phyloP scores from a whole-genome alignment of 2,797 vertebrate species.

The Loriculus beryllinus region DNA sequence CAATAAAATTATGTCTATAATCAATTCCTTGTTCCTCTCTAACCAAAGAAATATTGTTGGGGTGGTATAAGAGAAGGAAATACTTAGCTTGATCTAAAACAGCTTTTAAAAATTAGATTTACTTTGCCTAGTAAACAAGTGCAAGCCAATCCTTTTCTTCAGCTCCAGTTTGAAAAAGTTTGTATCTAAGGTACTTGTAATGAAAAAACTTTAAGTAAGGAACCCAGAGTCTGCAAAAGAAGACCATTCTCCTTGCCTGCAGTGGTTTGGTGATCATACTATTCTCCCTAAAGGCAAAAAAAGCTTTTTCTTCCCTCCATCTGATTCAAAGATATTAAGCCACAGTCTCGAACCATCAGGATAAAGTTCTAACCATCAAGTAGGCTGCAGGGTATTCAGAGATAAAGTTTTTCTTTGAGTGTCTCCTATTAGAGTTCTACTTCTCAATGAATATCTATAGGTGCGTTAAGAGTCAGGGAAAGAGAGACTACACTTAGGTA shows the following conservation, averaged over 20 bases:
- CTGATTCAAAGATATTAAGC: not conserved
- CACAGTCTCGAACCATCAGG: not conserved
- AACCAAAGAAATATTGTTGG: not conserved
- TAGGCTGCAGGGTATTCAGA: not conserved
- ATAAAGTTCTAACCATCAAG: not conserved
- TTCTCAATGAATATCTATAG: slow-evolving; percentile 44
- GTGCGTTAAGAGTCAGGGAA: slow-evolving; percentile 19
- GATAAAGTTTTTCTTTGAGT: not conserved
- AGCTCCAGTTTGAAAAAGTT: not conserved
- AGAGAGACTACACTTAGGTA: slow-evolving; percentile 6
- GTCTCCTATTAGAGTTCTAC: not conserved
- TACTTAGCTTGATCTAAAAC: not conserved
- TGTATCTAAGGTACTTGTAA: not conserved
- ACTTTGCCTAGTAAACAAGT: not conserved
- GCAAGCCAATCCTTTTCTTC: not conserved
- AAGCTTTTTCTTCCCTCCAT: not conserved
- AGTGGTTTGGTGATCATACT: not conserved
- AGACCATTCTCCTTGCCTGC: not conserved
- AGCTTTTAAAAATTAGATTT: not conserved
- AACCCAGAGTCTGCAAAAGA: not conserved
- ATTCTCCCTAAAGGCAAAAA: not conserved
- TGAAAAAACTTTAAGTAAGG: not conserved
- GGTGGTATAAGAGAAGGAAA: not conserved
- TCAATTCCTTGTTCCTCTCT: not conserved
- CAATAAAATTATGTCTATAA: not conserved